Conservation (phyloP, 2,797 vertebrate species). For the Girardinus metallicus region DNA sequence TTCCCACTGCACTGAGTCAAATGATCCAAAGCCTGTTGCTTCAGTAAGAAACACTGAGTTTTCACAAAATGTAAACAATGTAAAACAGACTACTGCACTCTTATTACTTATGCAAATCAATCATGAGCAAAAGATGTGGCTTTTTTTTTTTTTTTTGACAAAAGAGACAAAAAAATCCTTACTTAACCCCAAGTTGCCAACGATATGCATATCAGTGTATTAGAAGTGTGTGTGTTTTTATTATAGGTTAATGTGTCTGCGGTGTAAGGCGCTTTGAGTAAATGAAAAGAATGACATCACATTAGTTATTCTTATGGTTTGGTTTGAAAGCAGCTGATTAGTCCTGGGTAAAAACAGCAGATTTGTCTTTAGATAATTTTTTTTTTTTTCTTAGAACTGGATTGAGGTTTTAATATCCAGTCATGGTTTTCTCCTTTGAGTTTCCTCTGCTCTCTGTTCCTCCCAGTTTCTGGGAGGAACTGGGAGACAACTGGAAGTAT, state of each 20-base stretch:
- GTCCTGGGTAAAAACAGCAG: neutral
- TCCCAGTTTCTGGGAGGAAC: slow-evolving; percentile 13
- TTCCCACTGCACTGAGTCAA: too few relatives aligned
- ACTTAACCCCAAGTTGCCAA: too few relatives aligned
- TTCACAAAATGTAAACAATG: too few relatives aligned
- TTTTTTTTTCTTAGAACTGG: neutral
- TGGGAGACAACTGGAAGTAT: slow-evolving; percentile 32
- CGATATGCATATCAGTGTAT: neutral
- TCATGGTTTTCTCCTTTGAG: neutral
- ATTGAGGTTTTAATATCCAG: neutral
- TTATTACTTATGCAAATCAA: too few relatives aligned
- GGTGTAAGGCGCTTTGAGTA: neutral
- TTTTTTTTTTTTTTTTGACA: too few relatives aligned
- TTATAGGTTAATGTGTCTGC: neutral
- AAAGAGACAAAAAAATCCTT: too few relatives aligned
- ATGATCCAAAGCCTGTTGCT: too few relatives aligned
- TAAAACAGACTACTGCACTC: too few relatives aligned
- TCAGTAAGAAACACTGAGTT: too few relatives aligned
- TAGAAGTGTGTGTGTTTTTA: neutral
- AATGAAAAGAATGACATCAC: neutral
- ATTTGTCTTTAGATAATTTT: neutral
- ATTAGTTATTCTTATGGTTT: neutral
- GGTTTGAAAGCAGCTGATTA: neutral
- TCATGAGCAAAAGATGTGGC: too few relatives aligned
- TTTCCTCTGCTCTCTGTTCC: slow-evolving; percentile 14